Base-by-base conservation (phyloP, 2,888 invertebrate species). In the Diachrysia chrysitis region DNA sequence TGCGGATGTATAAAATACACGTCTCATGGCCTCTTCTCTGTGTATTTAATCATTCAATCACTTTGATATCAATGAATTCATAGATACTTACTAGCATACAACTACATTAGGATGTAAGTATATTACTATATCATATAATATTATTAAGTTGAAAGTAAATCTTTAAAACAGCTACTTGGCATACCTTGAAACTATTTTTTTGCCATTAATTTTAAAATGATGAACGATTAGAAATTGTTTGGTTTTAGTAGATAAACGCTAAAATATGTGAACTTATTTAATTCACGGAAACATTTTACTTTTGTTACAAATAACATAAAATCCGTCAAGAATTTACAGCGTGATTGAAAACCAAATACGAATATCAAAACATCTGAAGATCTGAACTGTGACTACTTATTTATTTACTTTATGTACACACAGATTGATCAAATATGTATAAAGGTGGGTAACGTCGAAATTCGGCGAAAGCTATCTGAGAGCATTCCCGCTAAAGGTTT, bases 21-120 rank as follows among this genome's bases (percentile, higher is more conserved):
- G 32, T 64, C 42, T 48, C 17, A 46, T 48, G 46, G 55, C 65
- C 53, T 78, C 74, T 59, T 69, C 60, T 73, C 23, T 46, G 69
- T 73, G 19, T 48, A 48, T 48, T 48, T 48, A 48, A 48, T 48
- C 48, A 48, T 48, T 48, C 48, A 48, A 48, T 48, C 17, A 17
- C 16, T 37, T 14, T 37, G 37, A 37, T 37, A 37, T 37, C 37
- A 37, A 37, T 37, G 4, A 37, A 14, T 37, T 10, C 2, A 10
- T 32, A 10, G 10, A 32, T 32, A 29, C 10, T 32, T 10, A n/a
- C n/a, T n/a, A n/a, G 32, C 10, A 10, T 32, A 2, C 32, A 2
- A 32, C n/a, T n/a, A 32, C 32, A 10, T 32, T 32, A 32, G 2
- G 10, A 32, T 32, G 0, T 32, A 32, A 9, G 7, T 5, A 29